Conservation (phyloP, 2,888 invertebrate genomes). For the Zygogramma bicolorata region DNA sequence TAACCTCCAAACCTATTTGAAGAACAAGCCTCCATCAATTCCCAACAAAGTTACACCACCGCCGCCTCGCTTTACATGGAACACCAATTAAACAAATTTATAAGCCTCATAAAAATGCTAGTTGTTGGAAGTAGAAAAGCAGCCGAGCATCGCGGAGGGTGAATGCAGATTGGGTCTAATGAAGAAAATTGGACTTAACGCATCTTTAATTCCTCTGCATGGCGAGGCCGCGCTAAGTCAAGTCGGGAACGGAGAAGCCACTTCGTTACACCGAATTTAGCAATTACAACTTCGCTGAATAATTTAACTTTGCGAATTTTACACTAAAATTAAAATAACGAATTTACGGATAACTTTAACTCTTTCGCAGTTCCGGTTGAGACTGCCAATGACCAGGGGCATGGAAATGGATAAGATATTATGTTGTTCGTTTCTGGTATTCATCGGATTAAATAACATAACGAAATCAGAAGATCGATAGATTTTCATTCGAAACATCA, state of each 20-base stretch:
- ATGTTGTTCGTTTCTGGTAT: no score
- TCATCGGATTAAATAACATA: no score
- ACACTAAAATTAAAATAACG: constrained; percentile 44
- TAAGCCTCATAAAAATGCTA: constrained; percentile 65
- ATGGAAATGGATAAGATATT: no score
- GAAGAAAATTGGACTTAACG: constrained; percentile 66
- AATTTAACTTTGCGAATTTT: constrained; percentile 48
- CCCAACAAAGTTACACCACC: constrained; percentile 34
- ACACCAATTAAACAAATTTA: constrained; percentile 67
- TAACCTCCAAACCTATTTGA: neutral
- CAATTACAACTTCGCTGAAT: constrained; percentile 56
- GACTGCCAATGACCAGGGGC: constrained; percentile 18
- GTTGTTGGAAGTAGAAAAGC: constrained; percentile 56
- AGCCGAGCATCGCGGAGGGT: constrained; percentile 55
- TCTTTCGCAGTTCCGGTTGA: neutral
- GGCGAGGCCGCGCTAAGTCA: constrained; percentile 45
- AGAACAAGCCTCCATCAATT: constrained; percentile 41
- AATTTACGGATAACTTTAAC: constrained; percentile 35
- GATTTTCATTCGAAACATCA: no score
- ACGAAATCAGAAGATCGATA: no score
- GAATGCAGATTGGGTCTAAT: constrained; percentile 66
- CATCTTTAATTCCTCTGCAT: constrained; percentile 63
- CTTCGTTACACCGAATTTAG: constrained; percentile 55
- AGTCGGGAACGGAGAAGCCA: constrained; percentile 40
- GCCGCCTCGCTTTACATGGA: constrained; percentile 59